Percentiles rank a stretch among this genome's conserved stretches.
Evolutionary conservation across 2,888 invertebrate species (phyloP).

Genomic region (Drosophila yooni): DNA sequence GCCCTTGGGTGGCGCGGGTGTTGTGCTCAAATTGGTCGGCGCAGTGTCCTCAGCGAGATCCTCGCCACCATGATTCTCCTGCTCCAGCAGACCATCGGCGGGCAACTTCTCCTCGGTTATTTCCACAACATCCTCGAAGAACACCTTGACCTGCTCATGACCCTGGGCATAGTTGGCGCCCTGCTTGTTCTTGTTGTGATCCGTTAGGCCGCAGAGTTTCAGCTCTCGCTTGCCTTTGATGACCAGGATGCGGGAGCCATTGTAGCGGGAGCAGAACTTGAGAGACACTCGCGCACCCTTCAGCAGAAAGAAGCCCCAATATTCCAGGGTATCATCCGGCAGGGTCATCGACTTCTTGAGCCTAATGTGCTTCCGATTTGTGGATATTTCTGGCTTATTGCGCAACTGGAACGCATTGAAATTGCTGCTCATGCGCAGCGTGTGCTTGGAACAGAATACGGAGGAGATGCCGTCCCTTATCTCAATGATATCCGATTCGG

Average conservation of each 20-base stretch:
- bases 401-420: conserved; percentile 91
- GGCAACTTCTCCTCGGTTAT: conserved; percentile 77
- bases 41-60: conserved; percentile 72
- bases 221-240: conserved; percentile 92
- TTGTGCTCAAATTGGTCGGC: conserved; percentile 6
- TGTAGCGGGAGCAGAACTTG: conserved; percentile 92
- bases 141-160: conserved; percentile 86
- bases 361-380: conserved; percentile 90
- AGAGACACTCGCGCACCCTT: conserved; percentile 91
- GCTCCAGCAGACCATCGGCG: conserved; percentile 67
- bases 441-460: conserved; percentile 92
- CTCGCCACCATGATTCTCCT: conserved; percentile 83
- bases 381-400: conserved; percentile 89
- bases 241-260: conserved; percentile 92
- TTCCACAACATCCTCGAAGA: conserved; percentile 87
- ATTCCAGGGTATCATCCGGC: conserved; percentile 94
- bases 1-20: conserved; percentile 17
- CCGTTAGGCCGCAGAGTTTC: conserved; percentile 91
- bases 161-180: conserved; percentile 86
- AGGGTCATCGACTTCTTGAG: conserved; percentile 93
- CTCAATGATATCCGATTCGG: conserved; percentile 93
- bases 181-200: conserved; percentile 88
- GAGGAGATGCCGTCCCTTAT: conserved; percentile 93
- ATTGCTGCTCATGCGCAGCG: conserved; percentile 90
- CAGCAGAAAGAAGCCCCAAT: conserved; percentile 94